A percentile compares a stretch with the other conserved stretches of the same genome.
phyloP scores from a whole-genome alignment of 1,140 invertebrate species.

The Drosophila ohnishii region DNA sequence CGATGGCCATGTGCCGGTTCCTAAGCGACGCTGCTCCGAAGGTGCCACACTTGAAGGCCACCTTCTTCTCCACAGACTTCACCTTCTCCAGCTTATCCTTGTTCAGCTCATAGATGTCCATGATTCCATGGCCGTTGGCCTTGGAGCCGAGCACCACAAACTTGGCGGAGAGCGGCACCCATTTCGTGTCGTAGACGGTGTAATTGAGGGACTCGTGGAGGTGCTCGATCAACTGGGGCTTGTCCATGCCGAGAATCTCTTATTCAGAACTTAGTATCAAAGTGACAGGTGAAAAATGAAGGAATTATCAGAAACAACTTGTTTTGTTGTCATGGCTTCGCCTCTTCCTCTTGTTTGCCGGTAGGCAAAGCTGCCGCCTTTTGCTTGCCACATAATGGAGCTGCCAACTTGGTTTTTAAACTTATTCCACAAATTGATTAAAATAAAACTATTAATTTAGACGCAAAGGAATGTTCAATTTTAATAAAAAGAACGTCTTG shows the following conservation, averaged over 20 bases:
- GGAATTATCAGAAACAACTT: constrained; percentile 46
- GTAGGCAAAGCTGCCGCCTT: not conserved
- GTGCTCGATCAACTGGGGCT: constrained; percentile 95
- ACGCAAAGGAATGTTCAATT: not conserved
- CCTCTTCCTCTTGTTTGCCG: constrained; percentile 7
- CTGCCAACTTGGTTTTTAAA: not conserved
- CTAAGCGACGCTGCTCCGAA: constrained; percentile 93
- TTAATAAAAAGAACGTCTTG: not conserved
- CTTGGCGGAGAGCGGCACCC: constrained; percentile 96
- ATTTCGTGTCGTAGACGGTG: constrained; percentile 95
- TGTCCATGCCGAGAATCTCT: constrained; percentile 84
- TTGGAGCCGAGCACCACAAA: constrained; percentile 94
- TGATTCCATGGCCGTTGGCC: constrained; percentile 91
- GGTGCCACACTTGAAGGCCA: constrained; percentile 95
- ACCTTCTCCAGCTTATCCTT: constrained; percentile 89
- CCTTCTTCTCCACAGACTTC: constrained; percentile 89
- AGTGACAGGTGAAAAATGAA: constrained; percentile 24
- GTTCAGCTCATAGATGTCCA: constrained; percentile 94
- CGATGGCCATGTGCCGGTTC: constrained; percentile 92
- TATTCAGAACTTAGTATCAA: constrained; percentile 7
- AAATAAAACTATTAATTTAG: not conserved
- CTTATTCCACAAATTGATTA: too few species aligned
- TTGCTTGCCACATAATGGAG: not conserved
- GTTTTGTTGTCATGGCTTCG: constrained; percentile 58
- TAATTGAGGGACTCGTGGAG: constrained; percentile 92